These are phyloP conservation scores for Clarias magur DNA, from an alignment of 2,113 vertebrate species.

Conservation along the genomic window DNA sequence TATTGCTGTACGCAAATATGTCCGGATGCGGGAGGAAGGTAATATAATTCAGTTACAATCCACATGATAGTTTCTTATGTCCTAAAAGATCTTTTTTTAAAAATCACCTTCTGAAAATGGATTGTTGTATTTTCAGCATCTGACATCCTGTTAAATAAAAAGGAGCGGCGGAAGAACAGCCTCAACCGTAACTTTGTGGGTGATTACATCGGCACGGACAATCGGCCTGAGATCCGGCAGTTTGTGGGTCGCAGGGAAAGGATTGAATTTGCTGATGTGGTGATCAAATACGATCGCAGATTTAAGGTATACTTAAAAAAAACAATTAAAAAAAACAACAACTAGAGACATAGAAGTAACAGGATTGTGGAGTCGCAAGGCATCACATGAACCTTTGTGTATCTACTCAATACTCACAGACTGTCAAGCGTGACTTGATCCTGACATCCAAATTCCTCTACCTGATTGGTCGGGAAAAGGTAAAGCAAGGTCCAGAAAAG, in stretches of 20 bases:
- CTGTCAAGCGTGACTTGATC: constrained; percentile 78
- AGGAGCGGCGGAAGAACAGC: constrained; percentile 81
- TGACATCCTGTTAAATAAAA: constrained; percentile 80
- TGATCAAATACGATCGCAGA: constrained; percentile 79
- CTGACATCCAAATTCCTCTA: constrained; percentile 80
- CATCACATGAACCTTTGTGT: neutral
- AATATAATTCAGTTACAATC: neutral
- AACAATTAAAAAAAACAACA: neutral
- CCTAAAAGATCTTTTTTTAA: neutral
- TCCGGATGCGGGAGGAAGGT: constrained; percentile 84
- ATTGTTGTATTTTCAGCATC: constrained; percentile 67
- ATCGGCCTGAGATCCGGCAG: constrained; percentile 75
- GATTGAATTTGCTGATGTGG: constrained; percentile 80
- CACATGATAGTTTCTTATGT: neutral
- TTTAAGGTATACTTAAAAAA: constrained; percentile 71
- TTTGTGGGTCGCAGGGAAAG: constrained; percentile 80
- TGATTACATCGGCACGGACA: constrained; percentile 80
- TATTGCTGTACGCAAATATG: constrained; percentile 79
- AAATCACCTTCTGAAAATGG: neutral
- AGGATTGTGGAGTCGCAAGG: neutral
- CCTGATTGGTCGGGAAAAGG: constrained; percentile 82
- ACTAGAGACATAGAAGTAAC: neutral
- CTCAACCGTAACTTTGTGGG: constrained; percentile 83
- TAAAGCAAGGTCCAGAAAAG: constrained; percentile 82
- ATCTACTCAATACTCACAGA: constrained; percentile 58